These are phyloP conservation scores for Drosophila infuscata DNA, from an alignment of 2,888 invertebrate genomes.

Conservation along the genomic window DNA sequence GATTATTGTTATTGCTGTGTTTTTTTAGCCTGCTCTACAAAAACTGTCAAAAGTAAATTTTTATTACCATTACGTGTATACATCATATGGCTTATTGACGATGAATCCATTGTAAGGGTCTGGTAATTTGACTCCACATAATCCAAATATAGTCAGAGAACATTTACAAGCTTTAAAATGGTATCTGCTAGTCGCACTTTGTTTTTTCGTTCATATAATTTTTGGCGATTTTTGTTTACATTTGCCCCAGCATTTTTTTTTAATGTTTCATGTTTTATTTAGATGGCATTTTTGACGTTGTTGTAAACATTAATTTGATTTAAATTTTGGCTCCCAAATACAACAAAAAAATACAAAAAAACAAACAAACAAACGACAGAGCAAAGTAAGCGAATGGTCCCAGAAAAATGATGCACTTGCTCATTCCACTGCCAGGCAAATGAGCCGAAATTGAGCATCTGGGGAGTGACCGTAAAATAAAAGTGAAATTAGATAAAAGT, in stretches of 20 bases:
- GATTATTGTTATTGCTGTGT: background rate
- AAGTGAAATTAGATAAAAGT: conserved; percentile 14
- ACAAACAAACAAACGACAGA: background rate
- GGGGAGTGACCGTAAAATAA: background rate
- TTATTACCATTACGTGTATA: background rate
- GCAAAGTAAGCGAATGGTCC: conserved; percentile 9
- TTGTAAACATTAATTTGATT: conserved; percentile 59
- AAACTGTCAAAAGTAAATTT: background rate
- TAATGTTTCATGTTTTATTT: conserved; percentile 46
- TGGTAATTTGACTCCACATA: background rate
- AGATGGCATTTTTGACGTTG: conserved; percentile 39
- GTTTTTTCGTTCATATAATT: conserved; percentile 7
- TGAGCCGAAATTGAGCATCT: conserved; percentile 1
- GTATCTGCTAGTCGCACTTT: background rate
- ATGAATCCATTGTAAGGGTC: too few relatives aligned
- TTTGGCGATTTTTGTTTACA: conserved; percentile 34
- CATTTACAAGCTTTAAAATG: background rate
- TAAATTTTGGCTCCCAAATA: conserved; percentile 23
- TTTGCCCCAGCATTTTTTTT: conserved; percentile 8
- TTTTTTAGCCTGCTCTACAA: conserved; percentile 4
- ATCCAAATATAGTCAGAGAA: background rate
- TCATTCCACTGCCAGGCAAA: background rate
- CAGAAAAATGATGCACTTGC: conserved; percentile 14
- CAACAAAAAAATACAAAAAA: conserved; percentile 14
- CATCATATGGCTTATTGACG: background rate